Evolutionary conservation across 2,113 vertebrate genomes (phyloP).

Genomic region (Entomyzon cyanotis): DNA sequence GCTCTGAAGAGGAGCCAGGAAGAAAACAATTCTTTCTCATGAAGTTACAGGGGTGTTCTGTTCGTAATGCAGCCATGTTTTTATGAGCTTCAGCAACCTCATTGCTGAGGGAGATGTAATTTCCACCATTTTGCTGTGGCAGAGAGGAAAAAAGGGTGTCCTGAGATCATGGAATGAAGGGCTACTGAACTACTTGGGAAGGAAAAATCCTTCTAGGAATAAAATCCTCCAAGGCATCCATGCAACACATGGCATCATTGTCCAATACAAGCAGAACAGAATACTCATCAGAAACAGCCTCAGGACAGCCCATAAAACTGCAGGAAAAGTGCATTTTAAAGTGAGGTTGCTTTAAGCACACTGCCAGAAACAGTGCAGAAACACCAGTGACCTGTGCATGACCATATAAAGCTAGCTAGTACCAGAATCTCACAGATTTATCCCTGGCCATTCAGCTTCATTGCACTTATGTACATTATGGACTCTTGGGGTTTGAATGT

Average conservation of each 20-base stretch:
- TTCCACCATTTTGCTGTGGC: not conserved
- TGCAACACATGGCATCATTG: not conserved
- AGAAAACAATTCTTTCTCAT: not conserved
- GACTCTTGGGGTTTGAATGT: not conserved
- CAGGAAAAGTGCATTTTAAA: not conserved
- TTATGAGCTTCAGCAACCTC: not conserved
- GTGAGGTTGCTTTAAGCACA: not conserved
- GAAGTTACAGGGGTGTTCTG: not conserved
- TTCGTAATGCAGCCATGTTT: accelerated
- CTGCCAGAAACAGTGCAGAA: not conserved
- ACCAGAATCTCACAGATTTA: not conserved
- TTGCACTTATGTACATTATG: not conserved
- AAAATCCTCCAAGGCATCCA: not conserved
- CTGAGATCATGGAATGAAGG: not conserved
- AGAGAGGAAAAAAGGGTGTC: not conserved
- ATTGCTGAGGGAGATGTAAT: not conserved
- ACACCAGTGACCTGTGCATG: not conserved
- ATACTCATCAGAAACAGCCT: not conserved
- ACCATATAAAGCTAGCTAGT: not conserved
- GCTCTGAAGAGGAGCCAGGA: conserved; percentile 23
- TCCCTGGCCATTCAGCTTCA: not conserved
- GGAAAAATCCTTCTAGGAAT: not conserved
- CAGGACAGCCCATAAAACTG: not conserved
- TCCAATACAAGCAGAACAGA: not conserved
- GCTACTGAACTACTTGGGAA: not conserved